Conservation (phyloP, 2,113 vertebrate species). For the Oenanthe melanoleuca region DNA sequence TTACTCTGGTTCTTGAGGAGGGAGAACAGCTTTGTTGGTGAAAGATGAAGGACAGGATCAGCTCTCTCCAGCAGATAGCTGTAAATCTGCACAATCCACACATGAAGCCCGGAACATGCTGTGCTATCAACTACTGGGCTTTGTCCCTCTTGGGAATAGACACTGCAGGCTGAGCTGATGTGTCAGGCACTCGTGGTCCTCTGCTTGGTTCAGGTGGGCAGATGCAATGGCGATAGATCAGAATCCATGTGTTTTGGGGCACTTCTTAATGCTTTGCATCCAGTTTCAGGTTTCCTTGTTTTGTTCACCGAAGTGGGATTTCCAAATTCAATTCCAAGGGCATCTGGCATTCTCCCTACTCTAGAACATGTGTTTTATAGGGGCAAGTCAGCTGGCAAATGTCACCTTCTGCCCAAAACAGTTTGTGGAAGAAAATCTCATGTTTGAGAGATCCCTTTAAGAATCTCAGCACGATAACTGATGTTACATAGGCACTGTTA, state of each 20-base stretch:
- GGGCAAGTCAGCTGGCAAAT: neutral
- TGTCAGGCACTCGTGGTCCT: neutral
- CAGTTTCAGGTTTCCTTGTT: neutral
- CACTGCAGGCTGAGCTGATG: rapidly evolving
- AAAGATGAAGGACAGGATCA: neutral
- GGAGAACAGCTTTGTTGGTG: neutral
- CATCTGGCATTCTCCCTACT: neutral
- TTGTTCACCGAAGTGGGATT: neutral
- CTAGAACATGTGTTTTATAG: neutral
- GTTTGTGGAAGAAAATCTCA: neutral
- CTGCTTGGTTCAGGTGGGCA: neutral
- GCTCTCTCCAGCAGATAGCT: neutral
- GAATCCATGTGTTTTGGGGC: neutral
- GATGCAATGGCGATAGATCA: neutral
- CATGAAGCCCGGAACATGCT: neutral
- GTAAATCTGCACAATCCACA: neutral
- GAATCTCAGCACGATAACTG: neutral
- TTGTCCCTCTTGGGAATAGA: neutral
- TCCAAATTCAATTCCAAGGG: neutral
- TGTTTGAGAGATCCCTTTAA: neutral
- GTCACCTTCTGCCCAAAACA: neutral
- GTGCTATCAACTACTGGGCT: neutral
- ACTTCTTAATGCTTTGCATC: neutral
- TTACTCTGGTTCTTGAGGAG: neutral
- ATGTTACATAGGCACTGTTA: neutral